phyloP scores from a whole-genome alignment of 2,797 vertebrate genomes.

The Gadopsis bispinosus region DNA sequence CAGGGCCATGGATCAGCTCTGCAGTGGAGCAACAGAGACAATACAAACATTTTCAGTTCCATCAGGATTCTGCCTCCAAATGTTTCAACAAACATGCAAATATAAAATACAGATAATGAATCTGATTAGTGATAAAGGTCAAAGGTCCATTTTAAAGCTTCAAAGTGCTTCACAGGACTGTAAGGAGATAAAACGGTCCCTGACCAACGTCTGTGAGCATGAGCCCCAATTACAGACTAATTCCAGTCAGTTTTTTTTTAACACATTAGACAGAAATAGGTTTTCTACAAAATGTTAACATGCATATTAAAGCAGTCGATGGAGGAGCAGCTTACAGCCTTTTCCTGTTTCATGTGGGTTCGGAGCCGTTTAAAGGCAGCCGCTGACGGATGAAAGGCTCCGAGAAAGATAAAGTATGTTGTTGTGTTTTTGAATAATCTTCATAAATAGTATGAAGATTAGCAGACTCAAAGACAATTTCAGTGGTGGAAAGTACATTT shows the following conservation, averaged over 20 bases:
- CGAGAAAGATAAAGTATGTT: no score
- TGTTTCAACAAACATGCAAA: background rate
- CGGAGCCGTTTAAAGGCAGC: background rate
- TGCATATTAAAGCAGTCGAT: no score
- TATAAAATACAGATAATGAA: background rate
- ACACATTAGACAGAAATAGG: no score
- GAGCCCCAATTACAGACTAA: background rate
- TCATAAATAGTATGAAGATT: no score
- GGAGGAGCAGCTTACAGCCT: background rate
- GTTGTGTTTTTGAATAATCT: background rate
- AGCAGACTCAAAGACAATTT: no score
- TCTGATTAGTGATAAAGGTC: background rate
- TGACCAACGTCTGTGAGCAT: background rate
- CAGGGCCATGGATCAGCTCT: constrained; percentile 31
- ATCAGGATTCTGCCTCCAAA: constrained; percentile 1
- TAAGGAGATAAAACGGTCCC: background rate
- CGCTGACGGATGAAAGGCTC: background rate
- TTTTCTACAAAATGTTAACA: background rate
- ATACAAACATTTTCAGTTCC: constrained; percentile 6
- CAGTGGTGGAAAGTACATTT: background rate
- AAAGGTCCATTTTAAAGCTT: background rate
- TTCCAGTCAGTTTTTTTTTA: background rate
- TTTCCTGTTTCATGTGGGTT: background rate
- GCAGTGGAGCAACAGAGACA: constrained; percentile 10
- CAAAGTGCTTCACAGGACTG: background rate